phyloP scores from a whole-genome alignment of 1,140 invertebrate genomes.

The Lepidurus arcticus region DNA sequence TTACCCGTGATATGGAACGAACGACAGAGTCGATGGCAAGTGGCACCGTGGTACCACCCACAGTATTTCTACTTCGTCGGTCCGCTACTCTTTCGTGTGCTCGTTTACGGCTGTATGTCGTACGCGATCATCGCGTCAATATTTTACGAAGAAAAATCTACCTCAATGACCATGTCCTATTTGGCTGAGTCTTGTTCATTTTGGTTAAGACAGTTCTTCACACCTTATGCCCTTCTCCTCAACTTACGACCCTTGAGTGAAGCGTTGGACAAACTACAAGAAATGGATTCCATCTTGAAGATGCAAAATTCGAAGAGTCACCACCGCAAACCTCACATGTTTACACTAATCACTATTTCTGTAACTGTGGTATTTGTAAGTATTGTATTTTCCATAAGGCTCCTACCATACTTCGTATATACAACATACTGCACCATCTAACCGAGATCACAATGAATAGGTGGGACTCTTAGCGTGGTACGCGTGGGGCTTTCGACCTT shows the following conservation, averaged over 20 bases:
- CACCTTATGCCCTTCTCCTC: background rate
- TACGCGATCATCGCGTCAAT: background rate
- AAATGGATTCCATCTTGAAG: background rate
- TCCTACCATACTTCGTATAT: background rate
- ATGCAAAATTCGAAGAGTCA: background rate
- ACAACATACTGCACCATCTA: background rate
- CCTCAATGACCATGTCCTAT: background rate
- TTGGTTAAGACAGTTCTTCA: background rate
- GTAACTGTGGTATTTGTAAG: background rate
- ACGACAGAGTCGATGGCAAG: too few species aligned
- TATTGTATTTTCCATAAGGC: background rate
- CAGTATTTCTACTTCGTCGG: too few species aligned
- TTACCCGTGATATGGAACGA: too few species aligned
- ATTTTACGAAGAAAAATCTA: background rate
- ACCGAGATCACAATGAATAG: background rate
- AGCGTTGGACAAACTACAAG: background rate
- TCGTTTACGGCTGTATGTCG: background rate
- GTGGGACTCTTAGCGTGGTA: background rate
- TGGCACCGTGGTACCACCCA: too few species aligned
- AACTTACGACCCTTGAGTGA: background rate
- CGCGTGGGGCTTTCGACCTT: background rate
- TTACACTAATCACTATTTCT: background rate
- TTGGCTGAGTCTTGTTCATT: background rate
- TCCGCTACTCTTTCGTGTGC: too few species aligned
- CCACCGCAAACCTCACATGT: background rate